Percentiles rank a stretch among this genome's conserved stretches.
phyloP scores from a whole-genome alignment of 2,797 vertebrate species.

The Psittacula echo region DNA sequence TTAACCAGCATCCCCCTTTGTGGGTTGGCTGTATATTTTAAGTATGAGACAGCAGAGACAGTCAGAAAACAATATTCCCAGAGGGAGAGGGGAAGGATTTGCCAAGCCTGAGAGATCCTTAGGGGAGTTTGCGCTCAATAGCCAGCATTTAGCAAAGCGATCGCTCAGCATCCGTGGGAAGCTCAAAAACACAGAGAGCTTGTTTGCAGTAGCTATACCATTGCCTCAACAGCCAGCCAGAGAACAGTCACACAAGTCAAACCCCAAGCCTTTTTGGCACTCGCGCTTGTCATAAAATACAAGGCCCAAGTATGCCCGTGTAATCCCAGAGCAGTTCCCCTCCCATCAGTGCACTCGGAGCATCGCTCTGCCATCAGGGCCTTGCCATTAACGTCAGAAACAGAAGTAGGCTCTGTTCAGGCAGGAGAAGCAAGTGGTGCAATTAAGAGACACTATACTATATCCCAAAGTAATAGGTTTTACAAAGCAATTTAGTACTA shows the following conservation, averaged over 20 bases:
- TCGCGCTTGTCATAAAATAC: neutral
- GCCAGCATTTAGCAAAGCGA: slow-evolving; percentile 57
- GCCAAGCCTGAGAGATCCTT: slow-evolving; percentile 26
- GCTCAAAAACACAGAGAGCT: slow-evolving; percentile 36
- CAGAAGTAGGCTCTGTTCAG: slow-evolving; percentile 35
- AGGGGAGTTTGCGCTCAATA: slow-evolving; percentile 28
- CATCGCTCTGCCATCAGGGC: neutral
- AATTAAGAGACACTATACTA: neutral
- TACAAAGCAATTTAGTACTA: slow-evolving; percentile 23
- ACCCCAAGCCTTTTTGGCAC: slow-evolving; percentile 50
- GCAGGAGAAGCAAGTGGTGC: slow-evolving; percentile 1
- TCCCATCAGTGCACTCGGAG: neutral
- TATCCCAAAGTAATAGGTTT: slow-evolving; percentile 35
- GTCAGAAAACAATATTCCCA: slow-evolving; percentile 51
- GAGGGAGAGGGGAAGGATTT: neutral
- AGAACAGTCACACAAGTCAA: slow-evolving; percentile 55
- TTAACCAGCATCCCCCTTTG: slow-evolving; percentile 19
- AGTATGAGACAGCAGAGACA: neutral
- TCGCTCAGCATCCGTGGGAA: slow-evolving; percentile 37
- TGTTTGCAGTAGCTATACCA: neutral
- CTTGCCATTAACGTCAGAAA: neutral
- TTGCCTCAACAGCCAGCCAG: neutral
- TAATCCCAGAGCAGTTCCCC: neutral
- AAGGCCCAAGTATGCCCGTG: neutral
- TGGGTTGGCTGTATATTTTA: neutral